Base-by-base conservation (phyloP, 2,888 invertebrate genomes). In the Achlya flavicornis region DNA sequence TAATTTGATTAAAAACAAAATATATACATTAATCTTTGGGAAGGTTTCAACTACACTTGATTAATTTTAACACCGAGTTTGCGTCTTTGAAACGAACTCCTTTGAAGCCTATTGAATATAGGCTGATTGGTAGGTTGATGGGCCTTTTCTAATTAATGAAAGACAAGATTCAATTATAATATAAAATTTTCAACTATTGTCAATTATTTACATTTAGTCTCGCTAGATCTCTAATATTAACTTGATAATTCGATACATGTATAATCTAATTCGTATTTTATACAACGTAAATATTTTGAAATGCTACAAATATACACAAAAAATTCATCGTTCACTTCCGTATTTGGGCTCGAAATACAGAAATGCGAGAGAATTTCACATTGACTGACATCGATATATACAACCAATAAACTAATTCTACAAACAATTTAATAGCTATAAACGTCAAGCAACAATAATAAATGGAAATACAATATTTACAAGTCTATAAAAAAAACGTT, bases 281-380 rank as follows among this genome's bases (percentile, higher is more conserved):
- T 69, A 72, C 67, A 68, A 64, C 65, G 68, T 57, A 62, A 32
- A 68, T 66, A 63, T 63, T 65, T 57, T 64, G 64, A 64, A 48
- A 61, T 64, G 61, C 57, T 61, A 57, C 46, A 58, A 19, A 64
- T 66, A 57, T 61, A 69, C 65, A 48, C 10, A n/a, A 63, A 64
- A 70, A 68, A 75, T 74, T 69, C 67, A 46, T 78, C 77, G 66
- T 68, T 59, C 66, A 70, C n/a, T 64, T 66, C 79, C 74, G 82
- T 83, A 86, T 83, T 80, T 73, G 86, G 86, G 86, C 86, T 86
- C 86, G 63, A 72, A 83, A 84, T 81, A 87, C 77, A 76, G 82
- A 81, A 80, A 67, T 71, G 66, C 63, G 74, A 67, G 63, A 76
- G 77, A 77, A 76, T 75, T 69, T 68, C 72, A 64, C 66, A 16